These are phyloP conservation scores for Eospalax fontanierii DNA, from an alignment of 2,797 vertebrate genomes.

Conservation along the genomic window DNA sequence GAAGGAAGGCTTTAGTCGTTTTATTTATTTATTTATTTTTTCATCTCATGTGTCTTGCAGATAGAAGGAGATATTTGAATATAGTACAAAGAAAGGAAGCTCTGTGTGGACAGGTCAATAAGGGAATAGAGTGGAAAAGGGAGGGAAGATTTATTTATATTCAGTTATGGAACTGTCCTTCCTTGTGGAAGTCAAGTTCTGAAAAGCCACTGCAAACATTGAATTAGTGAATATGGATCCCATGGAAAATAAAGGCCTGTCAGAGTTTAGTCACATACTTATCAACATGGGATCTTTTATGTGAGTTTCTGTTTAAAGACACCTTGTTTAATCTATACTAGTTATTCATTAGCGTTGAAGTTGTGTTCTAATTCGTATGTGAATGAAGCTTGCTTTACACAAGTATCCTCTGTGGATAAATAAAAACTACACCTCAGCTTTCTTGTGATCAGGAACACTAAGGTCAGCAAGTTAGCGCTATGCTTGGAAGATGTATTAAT, in stretches of 20 bases:
- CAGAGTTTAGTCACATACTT: not conserved
- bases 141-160: not conserved
- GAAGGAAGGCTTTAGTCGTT: not conserved
- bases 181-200: not conserved
- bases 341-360: not conserved
- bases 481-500: not conserved
- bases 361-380: not conserved
- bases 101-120: not conserved
- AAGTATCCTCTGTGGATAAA: not conserved
- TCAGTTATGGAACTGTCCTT: not conserved
- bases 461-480: not conserved
- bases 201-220: not conserved
- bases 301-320: not conserved
- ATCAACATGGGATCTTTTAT: not conserved
- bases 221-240: not conserved
- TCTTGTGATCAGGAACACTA: not conserved
- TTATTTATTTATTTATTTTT: too few species aligned
- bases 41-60: not conserved
- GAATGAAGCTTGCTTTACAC: not conserved
- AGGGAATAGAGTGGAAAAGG: not conserved
- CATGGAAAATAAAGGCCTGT: not conserved
- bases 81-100: not conserved
- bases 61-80: not conserved
- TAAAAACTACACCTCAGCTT: not conserved
- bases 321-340: not conserved